These are phyloP conservation scores for Poeciliopsis occidentalis DNA, from an alignment of 2,113 vertebrate species.

Conservation along the genomic window DNA sequence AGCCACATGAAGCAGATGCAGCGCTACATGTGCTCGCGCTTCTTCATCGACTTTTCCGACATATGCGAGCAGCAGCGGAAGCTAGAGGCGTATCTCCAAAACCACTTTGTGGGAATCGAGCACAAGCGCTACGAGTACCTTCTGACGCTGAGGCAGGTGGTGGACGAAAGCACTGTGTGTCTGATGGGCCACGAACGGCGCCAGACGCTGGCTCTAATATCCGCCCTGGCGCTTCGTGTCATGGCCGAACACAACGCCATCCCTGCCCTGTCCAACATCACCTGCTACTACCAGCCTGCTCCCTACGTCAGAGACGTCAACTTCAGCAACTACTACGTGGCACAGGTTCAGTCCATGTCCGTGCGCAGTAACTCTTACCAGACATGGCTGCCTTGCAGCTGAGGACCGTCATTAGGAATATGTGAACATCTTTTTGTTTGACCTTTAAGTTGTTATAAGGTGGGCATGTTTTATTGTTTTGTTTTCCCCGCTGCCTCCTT, in stretches of 20 bases:
- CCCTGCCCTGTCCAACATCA: slow-evolving; percentile 88
- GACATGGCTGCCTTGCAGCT: slow-evolving; percentile 97
- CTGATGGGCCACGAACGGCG: slow-evolving; percentile 97
- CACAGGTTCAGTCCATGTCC: slow-evolving; percentile 82
- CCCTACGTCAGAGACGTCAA: slow-evolving; percentile 88
- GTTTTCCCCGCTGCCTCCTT: neutral
- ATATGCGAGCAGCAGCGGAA: slow-evolving; percentile 91
- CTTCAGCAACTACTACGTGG: slow-evolving; percentile 92
- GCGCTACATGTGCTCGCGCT: slow-evolving; percentile 98
- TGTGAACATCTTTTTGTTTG: neutral
- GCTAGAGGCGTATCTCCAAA: slow-evolving; percentile 93
- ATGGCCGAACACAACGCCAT: slow-evolving; percentile 94
- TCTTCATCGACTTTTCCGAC: slow-evolving; percentile 98
- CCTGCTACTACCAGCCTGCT: slow-evolving; percentile 93
- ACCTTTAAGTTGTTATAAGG: neutral
- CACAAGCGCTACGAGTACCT: slow-evolving; percentile 93
- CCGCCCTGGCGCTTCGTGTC: slow-evolving; percentile 88
- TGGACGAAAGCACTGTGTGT: slow-evolving; percentile 97
- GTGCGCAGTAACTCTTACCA: slow-evolving; percentile 89
- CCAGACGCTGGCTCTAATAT: slow-evolving; percentile 95
- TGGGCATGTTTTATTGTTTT: neutral
- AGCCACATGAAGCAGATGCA: slow-evolving; percentile 90
- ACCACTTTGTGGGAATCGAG: slow-evolving; percentile 92
- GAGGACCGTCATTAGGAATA: slow-evolving; percentile 57
- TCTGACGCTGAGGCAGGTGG: slow-evolving; percentile 91